Evolutionary conservation across 2,113 vertebrate genomes (phyloP).

Genomic region (Zosterops hypoxanthus): DNA sequence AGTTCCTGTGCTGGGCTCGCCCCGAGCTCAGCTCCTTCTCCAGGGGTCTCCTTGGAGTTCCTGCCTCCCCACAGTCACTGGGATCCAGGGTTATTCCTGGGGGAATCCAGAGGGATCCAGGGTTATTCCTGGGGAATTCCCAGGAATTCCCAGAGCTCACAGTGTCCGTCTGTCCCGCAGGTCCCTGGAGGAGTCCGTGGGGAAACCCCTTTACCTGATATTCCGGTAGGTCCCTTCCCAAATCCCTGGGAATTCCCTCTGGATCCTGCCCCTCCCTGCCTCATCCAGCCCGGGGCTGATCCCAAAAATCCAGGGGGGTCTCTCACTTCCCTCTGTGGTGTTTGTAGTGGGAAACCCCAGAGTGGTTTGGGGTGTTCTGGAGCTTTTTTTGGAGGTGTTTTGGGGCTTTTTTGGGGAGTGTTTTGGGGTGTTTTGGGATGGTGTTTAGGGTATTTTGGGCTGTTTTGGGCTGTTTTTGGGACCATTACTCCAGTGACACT

Average conservation of each 20-base stretch:
- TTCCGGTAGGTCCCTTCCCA: conserved; percentile 74
- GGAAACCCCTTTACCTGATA: conserved; percentile 93
- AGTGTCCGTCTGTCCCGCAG: conserved; percentile 36
- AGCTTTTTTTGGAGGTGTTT: too few species aligned
- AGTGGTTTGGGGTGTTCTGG: too few species aligned
- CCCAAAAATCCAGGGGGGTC: rapidly evolving
- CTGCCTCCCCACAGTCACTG: too few species aligned
- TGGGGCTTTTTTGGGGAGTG: too few species aligned
- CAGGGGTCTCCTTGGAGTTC: not conserved
- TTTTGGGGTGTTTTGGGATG: too few species aligned
- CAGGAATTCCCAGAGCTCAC: rapidly evolving
- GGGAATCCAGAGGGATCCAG: too few species aligned
- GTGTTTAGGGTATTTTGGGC: too few species aligned
- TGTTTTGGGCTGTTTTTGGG: rapidly evolving
- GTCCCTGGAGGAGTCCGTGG: conserved; percentile 95
- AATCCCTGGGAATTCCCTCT: rapidly evolving
- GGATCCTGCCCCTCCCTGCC: not conserved
- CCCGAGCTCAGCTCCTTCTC: not conserved
- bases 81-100: too few species aligned
- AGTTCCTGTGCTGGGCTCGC: not conserved
- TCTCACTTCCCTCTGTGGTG: rapidly evolving
- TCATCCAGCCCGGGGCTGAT: rapidly evolving
- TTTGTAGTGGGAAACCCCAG: not conserved
- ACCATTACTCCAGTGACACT: rapidly evolving
- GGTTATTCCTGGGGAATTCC: too few species aligned